Evolutionary conservation across 1,140 invertebrate genomes (phyloP).

Genomic region (Augochlora pura): DNA sequence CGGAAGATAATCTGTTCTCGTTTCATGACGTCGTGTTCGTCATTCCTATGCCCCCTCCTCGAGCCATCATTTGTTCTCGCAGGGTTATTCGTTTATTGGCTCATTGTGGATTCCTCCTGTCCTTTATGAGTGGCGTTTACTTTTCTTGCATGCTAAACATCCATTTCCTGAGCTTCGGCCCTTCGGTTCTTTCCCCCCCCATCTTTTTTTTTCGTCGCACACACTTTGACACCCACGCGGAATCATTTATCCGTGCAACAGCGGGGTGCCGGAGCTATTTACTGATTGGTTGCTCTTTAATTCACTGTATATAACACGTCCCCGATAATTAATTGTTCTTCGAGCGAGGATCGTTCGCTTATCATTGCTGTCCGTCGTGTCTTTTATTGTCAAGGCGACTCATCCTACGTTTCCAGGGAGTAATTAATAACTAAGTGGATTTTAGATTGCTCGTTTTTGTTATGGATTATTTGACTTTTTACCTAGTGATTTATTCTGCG

Average conservation of each 20-base stretch:
- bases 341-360: neutral
- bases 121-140: slow-evolving; percentile 63
- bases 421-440: too few species aligned
- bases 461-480: too few species aligned
- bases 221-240: neutral
- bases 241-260: neutral
- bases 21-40: neutral
- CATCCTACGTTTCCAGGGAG: too few species aligned
- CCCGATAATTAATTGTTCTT: neutral
- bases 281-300: neutral
- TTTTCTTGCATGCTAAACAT: slow-evolving; percentile 65
- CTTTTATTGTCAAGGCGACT: neutral
- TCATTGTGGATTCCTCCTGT: slow-evolving; percentile 69
- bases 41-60: neutral
- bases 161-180: slow-evolving; percentile 24
- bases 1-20: neutral
- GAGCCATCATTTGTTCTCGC: slow-evolving; percentile 46
- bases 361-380: neutral
- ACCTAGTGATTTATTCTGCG: too few species aligned
- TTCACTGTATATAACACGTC: neutral
- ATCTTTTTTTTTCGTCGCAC: neutral
- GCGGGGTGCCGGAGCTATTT: neutral
- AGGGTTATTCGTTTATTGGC: slow-evolving; percentile 69
- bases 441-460: too few species aligned
- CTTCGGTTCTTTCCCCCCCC: neutral